phyloP scores from a whole-genome alignment of 2,113 vertebrate species.

The Phaethon lepturus region DNA sequence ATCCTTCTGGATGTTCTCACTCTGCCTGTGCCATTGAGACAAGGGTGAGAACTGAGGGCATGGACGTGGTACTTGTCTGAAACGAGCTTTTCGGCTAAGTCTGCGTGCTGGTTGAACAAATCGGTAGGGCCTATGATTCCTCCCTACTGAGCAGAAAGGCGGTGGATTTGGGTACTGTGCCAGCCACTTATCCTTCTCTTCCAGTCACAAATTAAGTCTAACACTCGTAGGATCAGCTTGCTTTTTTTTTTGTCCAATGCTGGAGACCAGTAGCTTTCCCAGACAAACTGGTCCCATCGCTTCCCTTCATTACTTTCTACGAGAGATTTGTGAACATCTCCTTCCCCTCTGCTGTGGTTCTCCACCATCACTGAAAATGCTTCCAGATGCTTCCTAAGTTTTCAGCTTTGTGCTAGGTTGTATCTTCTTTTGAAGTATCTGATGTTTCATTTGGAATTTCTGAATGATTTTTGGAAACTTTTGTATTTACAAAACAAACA shows the following conservation, averaged over 20 bases:
- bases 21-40: fast-evolving
- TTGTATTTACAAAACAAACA: neutral
- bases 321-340: neutral
- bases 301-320: neutral
- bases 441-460: neutral
- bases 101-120: fast-evolving
- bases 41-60: neutral
- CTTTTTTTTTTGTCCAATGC: neutral
- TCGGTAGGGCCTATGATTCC: neutral
- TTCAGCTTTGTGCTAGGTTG: neutral
- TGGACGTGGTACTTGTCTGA: neutral
- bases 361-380: neutral
- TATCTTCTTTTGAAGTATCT: neutral
- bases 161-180: neutral
- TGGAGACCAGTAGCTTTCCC: neutral
- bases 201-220: neutral
- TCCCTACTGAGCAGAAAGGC: neutral
- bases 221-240: neutral
- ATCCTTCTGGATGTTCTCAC: neutral
- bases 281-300: neutral
- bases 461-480: neutral
- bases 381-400: neutral
- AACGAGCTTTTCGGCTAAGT: neutral
- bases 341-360: neutral
- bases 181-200: neutral